Percentiles rank a stretch among this genome's conserved stretches.
phyloP scores from a whole-genome alignment of 2,113 vertebrate genomes.

The Tragulus kanchil region DNA sequence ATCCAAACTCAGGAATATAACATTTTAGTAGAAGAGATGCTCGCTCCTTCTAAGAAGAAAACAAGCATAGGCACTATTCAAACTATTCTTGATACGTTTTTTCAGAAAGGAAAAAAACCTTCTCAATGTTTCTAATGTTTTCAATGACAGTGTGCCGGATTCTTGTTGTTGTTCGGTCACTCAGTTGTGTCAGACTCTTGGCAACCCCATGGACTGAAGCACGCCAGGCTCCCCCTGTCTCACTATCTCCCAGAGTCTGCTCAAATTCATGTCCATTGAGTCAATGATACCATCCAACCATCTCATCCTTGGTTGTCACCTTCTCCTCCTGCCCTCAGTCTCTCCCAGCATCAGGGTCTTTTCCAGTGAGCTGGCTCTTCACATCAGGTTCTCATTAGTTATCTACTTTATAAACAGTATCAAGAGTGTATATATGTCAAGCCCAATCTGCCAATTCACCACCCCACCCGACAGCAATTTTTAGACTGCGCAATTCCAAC shows the following conservation, averaged over 20 bases:
- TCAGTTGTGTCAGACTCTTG: background rate
- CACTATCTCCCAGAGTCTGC: background rate
- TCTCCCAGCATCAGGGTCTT: background rate
- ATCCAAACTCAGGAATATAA: background rate
- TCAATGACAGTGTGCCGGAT: background rate
- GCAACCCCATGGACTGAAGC: background rate
- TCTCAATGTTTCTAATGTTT: slow-evolving; percentile 52
- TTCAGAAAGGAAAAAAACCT: slow-evolving; percentile 1
- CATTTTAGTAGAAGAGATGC: background rate
- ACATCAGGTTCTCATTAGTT: background rate
- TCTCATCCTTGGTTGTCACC: background rate
- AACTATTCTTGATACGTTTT: background rate
- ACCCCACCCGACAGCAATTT: background rate
- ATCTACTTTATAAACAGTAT: background rate
- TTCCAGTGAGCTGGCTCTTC: background rate
- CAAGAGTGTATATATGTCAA: background rate
- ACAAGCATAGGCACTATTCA: background rate
- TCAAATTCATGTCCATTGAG: background rate
- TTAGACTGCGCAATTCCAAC: background rate
- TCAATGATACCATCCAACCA: background rate
- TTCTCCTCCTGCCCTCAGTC: background rate
- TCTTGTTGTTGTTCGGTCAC: background rate
- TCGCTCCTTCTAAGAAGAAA: background rate
- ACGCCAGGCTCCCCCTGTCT: background rate
- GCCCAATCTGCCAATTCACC: background rate